Evolutionary conservation across 2,113 vertebrate species (phyloP).

Genomic region (Macrotus californicus): DNA sequence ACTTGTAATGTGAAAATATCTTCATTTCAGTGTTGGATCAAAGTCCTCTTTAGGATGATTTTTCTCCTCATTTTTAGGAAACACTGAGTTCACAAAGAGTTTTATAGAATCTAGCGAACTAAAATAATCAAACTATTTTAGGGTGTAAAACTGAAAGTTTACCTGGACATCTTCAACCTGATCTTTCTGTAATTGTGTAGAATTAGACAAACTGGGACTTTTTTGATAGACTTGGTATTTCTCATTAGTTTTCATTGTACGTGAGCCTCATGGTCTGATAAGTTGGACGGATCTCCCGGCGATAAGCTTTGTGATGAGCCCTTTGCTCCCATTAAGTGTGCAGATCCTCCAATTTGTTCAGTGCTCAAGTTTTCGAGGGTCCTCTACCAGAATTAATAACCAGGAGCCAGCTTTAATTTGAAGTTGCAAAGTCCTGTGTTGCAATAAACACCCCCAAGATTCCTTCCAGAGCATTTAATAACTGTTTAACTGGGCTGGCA

Average conservation of each 20-base stretch:
- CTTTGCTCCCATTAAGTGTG: slow-evolving; percentile 12
- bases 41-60: not conserved
- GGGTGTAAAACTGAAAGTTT: not conserved
- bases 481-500: slow-evolving; percentile 45
- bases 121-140: not conserved
- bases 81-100: not conserved
- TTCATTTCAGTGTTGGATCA: not conserved
- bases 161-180: not conserved
- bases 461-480: slow-evolving; percentile 59
- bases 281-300: not conserved
- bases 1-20: not conserved
- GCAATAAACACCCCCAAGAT: slow-evolving; percentile 67
- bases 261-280: not conserved
- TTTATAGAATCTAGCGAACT: not conserved
- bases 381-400: slow-evolving; percentile 55
- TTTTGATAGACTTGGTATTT: not conserved
- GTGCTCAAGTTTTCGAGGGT: slow-evolving; percentile 61
- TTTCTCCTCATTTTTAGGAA: not conserved
- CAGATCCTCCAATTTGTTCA: slow-evolving; percentile 42
- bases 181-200: not conserved
- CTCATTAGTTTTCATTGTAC: not conserved
- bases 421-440: slow-evolving; percentile 48
- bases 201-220: not conserved
- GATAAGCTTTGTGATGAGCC: slow-evolving; percentile 14
- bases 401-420: slow-evolving; percentile 57